These are phyloP conservation scores for Clitarchus hookeri DNA, from an alignment of 2,888 invertebrate genomes.

Conservation along the genomic window DNA sequence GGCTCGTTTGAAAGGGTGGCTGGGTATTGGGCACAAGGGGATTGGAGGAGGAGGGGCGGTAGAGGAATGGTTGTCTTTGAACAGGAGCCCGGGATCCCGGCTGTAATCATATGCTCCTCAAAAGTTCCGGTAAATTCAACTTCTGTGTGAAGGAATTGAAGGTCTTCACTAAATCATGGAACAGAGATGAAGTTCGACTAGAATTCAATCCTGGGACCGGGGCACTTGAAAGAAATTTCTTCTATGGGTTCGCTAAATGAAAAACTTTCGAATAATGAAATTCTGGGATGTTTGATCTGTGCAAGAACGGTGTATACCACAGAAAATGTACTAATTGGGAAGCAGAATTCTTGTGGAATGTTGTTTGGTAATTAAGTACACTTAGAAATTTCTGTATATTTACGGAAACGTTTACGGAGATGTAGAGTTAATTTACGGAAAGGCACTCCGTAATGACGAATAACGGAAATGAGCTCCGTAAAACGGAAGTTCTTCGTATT, in stretches of 20 bases:
- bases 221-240: not conserved
- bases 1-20: not conserved
- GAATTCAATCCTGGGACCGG: not conserved
- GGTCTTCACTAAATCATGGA: constrained; percentile 14
- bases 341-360: too few species aligned
- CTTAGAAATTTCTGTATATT: too few species aligned
- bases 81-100: not conserved
- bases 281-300: not conserved
- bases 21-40: not conserved
- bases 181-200: not conserved
- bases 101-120: not conserved
- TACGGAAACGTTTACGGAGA: too few species aligned
- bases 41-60: not conserved
- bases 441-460: too few species aligned
- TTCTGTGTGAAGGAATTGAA: constrained; percentile 14
- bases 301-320: not conserved
- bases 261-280: constrained; percentile 10
- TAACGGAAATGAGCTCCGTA: too few species aligned
- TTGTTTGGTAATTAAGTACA: too few species aligned
- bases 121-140: not conserved
- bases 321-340: too few species aligned
- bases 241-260: constrained; percentile 14
- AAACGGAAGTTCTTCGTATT: too few species aligned
- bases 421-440: too few species aligned
- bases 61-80: not conserved